Conservation (phyloP, 1,140 invertebrate genomes). For the Lysiphlebus fabarum region DNA sequence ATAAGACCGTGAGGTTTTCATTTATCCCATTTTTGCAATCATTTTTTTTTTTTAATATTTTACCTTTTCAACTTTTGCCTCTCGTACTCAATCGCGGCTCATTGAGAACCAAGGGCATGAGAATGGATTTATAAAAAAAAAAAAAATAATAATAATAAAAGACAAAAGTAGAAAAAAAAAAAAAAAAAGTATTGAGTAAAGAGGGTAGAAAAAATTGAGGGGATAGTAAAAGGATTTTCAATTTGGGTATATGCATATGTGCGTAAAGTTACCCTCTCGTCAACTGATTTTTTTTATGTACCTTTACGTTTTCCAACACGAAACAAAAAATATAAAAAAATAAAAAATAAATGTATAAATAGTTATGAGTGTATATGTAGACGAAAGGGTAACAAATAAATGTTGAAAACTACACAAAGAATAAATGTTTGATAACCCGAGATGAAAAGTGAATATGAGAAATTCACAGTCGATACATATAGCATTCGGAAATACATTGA, state of each 20-base stretch:
- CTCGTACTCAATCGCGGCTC: too few species aligned
- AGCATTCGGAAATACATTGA: conserved; percentile 22
- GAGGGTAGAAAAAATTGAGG: conserved; percentile 1
- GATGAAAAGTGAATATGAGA: conserved; percentile 2
- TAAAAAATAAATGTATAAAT: background rate
- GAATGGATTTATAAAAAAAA: too few species aligned
- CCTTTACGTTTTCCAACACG: too few species aligned
- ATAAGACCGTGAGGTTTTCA: too few species aligned
- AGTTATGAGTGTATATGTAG: background rate
- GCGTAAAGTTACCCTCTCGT: background rate
- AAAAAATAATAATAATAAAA: too few species aligned
- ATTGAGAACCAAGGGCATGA: too few species aligned
- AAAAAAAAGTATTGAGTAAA: too few species aligned
- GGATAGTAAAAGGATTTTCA: conserved; percentile 13
- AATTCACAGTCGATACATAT: conserved; percentile 13
- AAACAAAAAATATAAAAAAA: background rate
- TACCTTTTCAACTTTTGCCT: too few species aligned
- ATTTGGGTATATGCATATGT: conserved; percentile 10
- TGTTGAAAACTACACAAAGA: background rate
- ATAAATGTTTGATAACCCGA: background rate
- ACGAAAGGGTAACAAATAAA: background rate
- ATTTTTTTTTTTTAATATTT: too few species aligned
- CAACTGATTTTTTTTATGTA: conserved; percentile 16
- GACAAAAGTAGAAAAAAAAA: too few species aligned
- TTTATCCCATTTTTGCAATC: too few species aligned